Evolutionary conservation across 2,888 invertebrate genomes (phyloP), one percentile per base, ranked within the genome.

Genomic region (Netelia virgata): DNA sequence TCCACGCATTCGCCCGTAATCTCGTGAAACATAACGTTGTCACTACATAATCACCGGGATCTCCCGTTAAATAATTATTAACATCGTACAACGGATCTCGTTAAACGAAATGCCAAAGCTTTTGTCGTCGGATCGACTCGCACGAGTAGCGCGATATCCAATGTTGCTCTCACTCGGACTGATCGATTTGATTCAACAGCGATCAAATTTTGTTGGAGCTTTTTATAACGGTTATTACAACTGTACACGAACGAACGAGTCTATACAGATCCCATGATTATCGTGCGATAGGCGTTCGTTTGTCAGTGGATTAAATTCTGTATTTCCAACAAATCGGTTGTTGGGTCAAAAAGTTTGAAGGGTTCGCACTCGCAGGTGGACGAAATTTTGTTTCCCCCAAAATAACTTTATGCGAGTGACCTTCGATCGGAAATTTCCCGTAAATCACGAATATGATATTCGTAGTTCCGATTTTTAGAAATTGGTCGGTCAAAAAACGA

Each of bases 31-130:
- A 47, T 16, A 55, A 41, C 1, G 64, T 55, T 75, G 55, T 23
- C 68, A 50, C 41, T 14, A 23, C 53, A 66, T 59, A 76, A 76
- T 76, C 64, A 20, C 57, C 36, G 10, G 59, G 18, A 50, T 16
- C 36, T 76, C 47, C n/a, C 20, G 66, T 70, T 76, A 41, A 66
- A 82, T 77, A 77, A 82, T 77, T 66, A 82, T 72, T 57, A 72
- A 36, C 72, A 8, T 59, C 36, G 66, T 36, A 72, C 64, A 77
- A 82, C 50, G 43, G 41, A 8, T 10, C 41, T 66, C 66, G 64
- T 69, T 79, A 41, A 79, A 72, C 18, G 57, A 57, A 57, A 76
- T 64, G 43, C 47, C 75, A 63, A 55, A 23, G 70, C 75, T 70
- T 64, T 69, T 36, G 0, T 47, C 28, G 57, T 64, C n/a, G n/a